Base-by-base conservation (phyloP, 2,888 invertebrate genomes). In the Bursaphelenchus okinawaensis region DNA sequence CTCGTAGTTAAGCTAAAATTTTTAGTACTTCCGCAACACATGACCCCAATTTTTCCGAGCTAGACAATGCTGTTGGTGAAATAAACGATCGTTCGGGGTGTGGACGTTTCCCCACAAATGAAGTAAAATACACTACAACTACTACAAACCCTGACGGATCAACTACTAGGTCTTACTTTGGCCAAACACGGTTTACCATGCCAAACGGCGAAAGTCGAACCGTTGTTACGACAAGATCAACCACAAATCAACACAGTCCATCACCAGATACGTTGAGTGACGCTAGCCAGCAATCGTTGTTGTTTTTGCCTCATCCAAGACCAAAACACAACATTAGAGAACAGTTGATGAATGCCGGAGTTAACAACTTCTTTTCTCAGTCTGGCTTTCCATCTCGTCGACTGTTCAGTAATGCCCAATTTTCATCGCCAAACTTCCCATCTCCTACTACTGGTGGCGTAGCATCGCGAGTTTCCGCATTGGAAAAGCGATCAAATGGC, bases 311-410 rank as follows among this genome's bases (percentile, higher is more conserved):
- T 0, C 80, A 82, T 66, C 82, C 82, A 7, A 73, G 73, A 62
- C 82, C 82, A 7, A 77, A 79, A 54, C 82, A 82, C 70, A 80
- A 82, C 67, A 72, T 82, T 51, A 75, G 80, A 51, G 80, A 82
- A 65, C 82, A 82, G 67, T 62, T 82, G 55, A 50, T 71, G 52
- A 68, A 57, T 51, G 70, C 67, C 22, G 72, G 70, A 26, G 52
- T 68, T 12, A 63, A 61, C 16, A 55, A 31, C 28, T 19, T 28
- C 6, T 57, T 52, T 24, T 62, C 27, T 3, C n/a, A n/a, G n/a
- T n/a, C n/a, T n/a, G 55, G 20, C 23, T 52, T 22, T 23, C 28
- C 22, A 16, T 57, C 24, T 24, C 65, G 65, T 23, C 66, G 55
- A 29, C 67, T 56, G 9, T 27, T 59, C 20, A 59, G 6, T 4